phyloP scores from a whole-genome alignment of 2,797 vertebrate species.

The Sphaeramia orbicularis region DNA sequence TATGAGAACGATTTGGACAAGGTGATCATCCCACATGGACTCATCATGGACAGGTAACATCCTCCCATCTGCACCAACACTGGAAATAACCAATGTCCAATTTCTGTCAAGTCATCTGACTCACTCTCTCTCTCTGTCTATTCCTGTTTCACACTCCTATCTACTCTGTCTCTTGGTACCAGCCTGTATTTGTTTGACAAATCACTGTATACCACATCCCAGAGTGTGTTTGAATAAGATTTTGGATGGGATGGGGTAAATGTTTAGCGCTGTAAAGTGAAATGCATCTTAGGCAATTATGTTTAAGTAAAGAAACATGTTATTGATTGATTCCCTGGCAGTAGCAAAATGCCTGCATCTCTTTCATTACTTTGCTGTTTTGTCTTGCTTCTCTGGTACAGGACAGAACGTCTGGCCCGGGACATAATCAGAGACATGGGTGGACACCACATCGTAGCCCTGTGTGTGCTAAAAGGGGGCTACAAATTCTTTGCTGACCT shows the following conservation, averaged over 20 bases:
- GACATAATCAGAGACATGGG: slow-evolving; percentile 90
- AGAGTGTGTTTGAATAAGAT: slow-evolving; percentile 36
- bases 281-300: slow-evolving; percentile 23
- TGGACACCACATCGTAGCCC: slow-evolving; percentile 88
- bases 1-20: slow-evolving; percentile 87
- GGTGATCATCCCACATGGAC: slow-evolving; percentile 89
- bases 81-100: too few species aligned
- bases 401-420: slow-evolving; percentile 89
- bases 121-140: not conserved
- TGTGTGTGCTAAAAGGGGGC: slow-evolving; percentile 91
- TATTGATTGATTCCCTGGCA: not conserved
- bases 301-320: slow-evolving; percentile 26
- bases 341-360: not conserved
- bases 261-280: not conserved
- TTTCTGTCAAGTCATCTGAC: slow-evolving; percentile 10
- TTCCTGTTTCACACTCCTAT: not conserved
- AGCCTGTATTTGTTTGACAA: slow-evolving; percentile 45
- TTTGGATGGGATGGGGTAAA: slow-evolving; percentile 6
- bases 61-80: not conserved
- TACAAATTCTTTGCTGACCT: slow-evolving; percentile 93
- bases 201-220: slow-evolving; percentile 18
- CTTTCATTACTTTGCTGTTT: not conserved
- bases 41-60: slow-evolving; percentile 87
- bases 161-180: not conserved
- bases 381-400: slow-evolving; percentile 55